Conservation (phyloP, 2,113 vertebrate genomes). For the Salminus brasiliensis region DNA sequence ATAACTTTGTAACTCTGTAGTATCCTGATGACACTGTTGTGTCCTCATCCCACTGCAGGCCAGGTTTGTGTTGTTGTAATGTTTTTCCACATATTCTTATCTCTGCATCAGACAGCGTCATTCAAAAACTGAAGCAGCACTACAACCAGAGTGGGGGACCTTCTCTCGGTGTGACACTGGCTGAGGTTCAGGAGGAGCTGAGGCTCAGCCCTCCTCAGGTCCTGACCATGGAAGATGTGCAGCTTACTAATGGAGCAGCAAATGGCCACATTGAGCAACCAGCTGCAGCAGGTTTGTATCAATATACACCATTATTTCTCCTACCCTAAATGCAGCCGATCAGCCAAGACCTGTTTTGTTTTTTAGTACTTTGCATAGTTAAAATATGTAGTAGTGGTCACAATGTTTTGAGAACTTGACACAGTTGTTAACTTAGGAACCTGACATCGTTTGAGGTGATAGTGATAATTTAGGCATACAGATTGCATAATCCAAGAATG, state of each 20-base stretch:
- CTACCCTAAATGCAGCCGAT: background rate
- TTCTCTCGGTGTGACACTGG: constrained; percentile 72
- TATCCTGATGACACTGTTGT: too few relatives aligned
- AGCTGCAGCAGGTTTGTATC: constrained; percentile 77
- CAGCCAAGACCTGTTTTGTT: background rate
- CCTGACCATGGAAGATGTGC: constrained; percentile 81
- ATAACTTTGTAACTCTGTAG: too few relatives aligned
- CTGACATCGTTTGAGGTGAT: too few relatives aligned
- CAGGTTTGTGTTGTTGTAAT: background rate
- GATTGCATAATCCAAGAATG: too few relatives aligned
- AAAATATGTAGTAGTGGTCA: too few relatives aligned
- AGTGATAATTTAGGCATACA: too few relatives aligned
- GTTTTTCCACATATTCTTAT: background rate
- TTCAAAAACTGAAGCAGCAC: constrained; percentile 89
- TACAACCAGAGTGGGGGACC: constrained; percentile 78
- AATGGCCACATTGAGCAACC: constrained; percentile 76
- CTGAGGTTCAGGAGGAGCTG: constrained; percentile 84
- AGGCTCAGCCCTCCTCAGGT: constrained; percentile 76
- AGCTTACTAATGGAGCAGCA: constrained; percentile 76
- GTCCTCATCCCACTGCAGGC: background rate
- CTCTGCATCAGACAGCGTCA: constrained; percentile 77
- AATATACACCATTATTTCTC: background rate
- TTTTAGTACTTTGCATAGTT: too few relatives aligned
- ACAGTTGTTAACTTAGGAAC: too few relatives aligned
- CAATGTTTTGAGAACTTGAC: too few relatives aligned